Conservation (phyloP, 2,113 vertebrate genomes). For the Hassar affinis region DNA sequence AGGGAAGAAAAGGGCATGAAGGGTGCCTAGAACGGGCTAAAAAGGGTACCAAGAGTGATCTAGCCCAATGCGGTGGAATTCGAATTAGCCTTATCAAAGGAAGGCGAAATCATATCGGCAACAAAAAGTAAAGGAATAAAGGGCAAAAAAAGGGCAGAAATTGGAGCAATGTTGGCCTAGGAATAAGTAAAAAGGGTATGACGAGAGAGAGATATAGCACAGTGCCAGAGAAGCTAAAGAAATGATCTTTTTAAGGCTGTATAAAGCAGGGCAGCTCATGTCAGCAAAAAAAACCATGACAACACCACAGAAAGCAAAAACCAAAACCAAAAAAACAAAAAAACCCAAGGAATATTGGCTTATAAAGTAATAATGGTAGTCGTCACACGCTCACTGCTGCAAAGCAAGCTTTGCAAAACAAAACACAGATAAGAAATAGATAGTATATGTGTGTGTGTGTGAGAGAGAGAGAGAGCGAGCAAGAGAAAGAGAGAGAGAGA, state of each 20-base stretch:
- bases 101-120: background rate
- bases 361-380: conserved; percentile 1
- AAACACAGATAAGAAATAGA: background rate
- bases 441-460: no score
- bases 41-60: conserved; percentile 25
- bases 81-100: background rate
- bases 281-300: background rate
- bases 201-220: background rate
- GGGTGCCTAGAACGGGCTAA: conserved; percentile 15
- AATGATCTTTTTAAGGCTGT: conserved; percentile 1
- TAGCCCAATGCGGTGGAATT: background rate
- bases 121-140: background rate
- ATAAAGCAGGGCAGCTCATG: conserved; percentile 6
- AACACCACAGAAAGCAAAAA: background rate
- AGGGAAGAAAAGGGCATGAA: background rate
- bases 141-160: background rate
- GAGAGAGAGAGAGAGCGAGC: background rate
- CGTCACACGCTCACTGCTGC: background rate
- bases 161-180: conserved; percentile 5
- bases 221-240: background rate
- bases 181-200: conserved; percentile 32
- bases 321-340: background rate
- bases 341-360: background rate
- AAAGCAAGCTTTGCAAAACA: background rate
- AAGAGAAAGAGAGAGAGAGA: background rate